Base-by-base conservation (phyloP, 2,797 vertebrate genomes). In the Triplophysa yarkandensis region DNA sequence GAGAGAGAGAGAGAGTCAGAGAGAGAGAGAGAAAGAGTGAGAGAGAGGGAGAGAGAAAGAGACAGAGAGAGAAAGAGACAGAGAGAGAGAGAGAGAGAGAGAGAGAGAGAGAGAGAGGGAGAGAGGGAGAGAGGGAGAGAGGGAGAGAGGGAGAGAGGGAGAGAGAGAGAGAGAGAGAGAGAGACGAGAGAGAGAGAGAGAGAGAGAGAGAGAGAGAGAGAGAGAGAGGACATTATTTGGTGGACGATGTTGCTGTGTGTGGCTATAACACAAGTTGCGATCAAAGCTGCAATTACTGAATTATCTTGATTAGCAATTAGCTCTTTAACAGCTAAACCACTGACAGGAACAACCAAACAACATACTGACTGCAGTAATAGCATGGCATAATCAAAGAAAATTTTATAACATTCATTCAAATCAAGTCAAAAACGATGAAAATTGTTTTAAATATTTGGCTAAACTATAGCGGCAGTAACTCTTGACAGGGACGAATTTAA, bases 221-320 rank as follows among this genome's bases (percentile, higher is more conserved):
- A 52, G 48, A n/a, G 4, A 28, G 57, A 30, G 57, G 8, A 39
- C 8, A 41, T 19, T 28, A 44, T 64, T 64, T 43, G 52, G 39
- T n/a, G 30, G 50, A 21, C 17, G 2, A 9, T 11, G 14, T 27
- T 73, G 34, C 48, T 16, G 50, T 60, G 44, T 48, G 50, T 46
- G 71, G 71, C 14, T 9, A 23, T 48, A 68, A 34, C 13, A 57
- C n/a, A 39, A 78, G 66, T 23, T 66, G 62, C 44, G 55, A 74
- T 69, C 41, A 61, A 67, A 62, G 52, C 66, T 21, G 44, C 61
- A 71, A 75, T 75, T 78, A 81, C 76, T 63, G 39, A 75, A 78
- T 75, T 71, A 75, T 16, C 14, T 25, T 71, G 60, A 80, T 77
- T 65, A 73, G 7, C 4, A 43, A 74, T 69, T 52, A 14, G 10